phyloP scores from a whole-genome alignment of 2,113 vertebrate genomes.

The Triplophysa rosa region DNA sequence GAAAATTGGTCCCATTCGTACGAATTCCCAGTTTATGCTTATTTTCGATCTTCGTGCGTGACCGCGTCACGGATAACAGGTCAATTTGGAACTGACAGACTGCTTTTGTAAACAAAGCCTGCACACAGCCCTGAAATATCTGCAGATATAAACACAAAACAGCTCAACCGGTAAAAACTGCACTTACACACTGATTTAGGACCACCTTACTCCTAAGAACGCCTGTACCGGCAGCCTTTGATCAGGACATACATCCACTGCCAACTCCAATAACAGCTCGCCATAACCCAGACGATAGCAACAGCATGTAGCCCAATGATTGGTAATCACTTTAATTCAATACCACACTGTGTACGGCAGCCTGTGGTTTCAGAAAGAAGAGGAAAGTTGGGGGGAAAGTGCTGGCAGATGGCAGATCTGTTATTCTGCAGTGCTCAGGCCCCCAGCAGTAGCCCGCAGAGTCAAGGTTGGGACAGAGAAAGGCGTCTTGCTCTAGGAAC shows the following conservation, averaged over 20 bases:
- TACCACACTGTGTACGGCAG: conserved; percentile 16
- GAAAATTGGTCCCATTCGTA: conserved; percentile 43
- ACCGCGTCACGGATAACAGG: conserved; percentile 51
- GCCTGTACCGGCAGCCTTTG: not conserved
- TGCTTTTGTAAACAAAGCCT: conserved; percentile 40
- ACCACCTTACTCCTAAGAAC: not conserved
- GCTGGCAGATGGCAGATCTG: conserved; percentile 36
- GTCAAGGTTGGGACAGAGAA: conserved; percentile 47
- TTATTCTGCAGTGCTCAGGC: conserved; percentile 35
- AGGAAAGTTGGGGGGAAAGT: not conserved
- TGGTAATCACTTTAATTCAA: conserved; percentile 36
- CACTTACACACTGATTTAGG: not conserved
- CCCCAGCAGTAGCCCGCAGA: conserved; percentile 35
- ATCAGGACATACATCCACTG: conserved; percentile 12
- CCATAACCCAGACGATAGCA: not conserved
- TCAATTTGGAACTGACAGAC: conserved; percentile 47
- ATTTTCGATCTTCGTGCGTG: not conserved
- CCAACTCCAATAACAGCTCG: conserved; percentile 10
- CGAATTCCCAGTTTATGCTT: conserved; percentile 47
- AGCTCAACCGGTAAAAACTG: not conserved
- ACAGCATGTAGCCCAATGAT: conserved; percentile 35
- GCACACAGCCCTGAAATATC: conserved; percentile 37
- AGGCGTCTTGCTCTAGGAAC: conserved; percentile 44
- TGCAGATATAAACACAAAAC: not conserved
- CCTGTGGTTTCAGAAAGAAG: conserved; percentile 21